Base-by-base conservation (phyloP, 1,140 invertebrate species). In the Ips nitidus region DNA sequence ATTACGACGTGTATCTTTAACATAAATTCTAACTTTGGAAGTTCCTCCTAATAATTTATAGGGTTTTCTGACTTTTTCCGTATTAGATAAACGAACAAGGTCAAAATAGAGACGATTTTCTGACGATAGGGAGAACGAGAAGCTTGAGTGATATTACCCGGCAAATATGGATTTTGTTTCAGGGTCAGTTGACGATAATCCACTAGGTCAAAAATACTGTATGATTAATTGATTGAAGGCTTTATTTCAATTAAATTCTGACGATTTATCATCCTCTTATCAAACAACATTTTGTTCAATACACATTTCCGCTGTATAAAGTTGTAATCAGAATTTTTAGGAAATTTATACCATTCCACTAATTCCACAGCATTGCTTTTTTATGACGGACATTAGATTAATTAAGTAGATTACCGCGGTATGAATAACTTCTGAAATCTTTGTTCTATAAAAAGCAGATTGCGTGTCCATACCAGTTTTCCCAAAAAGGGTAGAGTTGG, bases 1-100 rank as follows among this genome's bases (percentile, higher is more conserved):
- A 22, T 56, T 56, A 37, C 38, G n/a, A 36, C 53, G 53, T 3
- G 53, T 37, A 39, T 56, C 38, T 56, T 56, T 56, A 56, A 39
- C 53, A 39, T 56, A 38, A 56, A 56, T 22, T 56, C 22, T 56
- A 39, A 37, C 53, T 37, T 56, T 56, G 53, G 22, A 56, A 39
- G 53, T 6, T 36, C 8, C 38, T 40, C 53, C n/a, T 56, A 56
- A 56, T 56, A 56, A 56, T 56, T 56, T 56, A 56, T 56, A 39
- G 53, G 53, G n/a, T 38, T 22, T 56, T 38, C 22, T 56, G 22
- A 7, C 22, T 56, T 7, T 56, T 56, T 40, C 53, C 38, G 22
- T 2, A 56, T 3, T 56, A 36, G 53, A 50, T 50, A 50, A 50
- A 50, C 7, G 7, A 6, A 6, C 2, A 50, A 56, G 53, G 53